Conservation (phyloP, 37 sponge, comb jelly and placozoan genomes). For the Dysidea cf. avara region DNA sequence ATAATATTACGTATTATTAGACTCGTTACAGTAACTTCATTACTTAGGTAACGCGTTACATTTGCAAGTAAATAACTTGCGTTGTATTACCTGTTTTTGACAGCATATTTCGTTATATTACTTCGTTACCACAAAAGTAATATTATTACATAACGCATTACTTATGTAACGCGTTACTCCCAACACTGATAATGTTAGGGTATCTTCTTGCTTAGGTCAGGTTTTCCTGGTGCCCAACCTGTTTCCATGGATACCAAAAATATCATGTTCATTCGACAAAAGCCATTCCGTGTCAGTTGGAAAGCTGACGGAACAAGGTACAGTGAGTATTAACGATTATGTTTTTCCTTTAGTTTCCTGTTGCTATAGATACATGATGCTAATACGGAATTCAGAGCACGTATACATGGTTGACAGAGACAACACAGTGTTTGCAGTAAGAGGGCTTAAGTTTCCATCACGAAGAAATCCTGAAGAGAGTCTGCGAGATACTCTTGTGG, state of each 20-base stretch:
- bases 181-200: background rate
- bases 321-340: too few relatives aligned
- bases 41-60: too few relatives aligned
- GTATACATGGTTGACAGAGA: constrained; percentile 91
- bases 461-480: constrained; percentile 34
- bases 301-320: constrained; percentile 97
- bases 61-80: too few relatives aligned
- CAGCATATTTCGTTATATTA: too few relatives aligned
- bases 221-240: constrained; percentile 95
- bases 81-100: too few relatives aligned
- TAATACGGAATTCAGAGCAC: constrained; percentile 52
- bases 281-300: constrained; percentile 94
- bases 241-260: constrained; percentile 90
- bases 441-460: constrained; percentile 63
- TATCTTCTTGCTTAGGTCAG: constrained; percentile 33
- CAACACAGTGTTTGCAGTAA: constrained; percentile 71
- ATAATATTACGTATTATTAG: too few relatives aligned
- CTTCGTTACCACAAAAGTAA: too few relatives aligned
- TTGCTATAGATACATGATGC: constrained; percentile 79
- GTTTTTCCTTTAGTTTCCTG: background rate
- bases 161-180: too few relatives aligned
- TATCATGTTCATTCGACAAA: constrained; percentile 51
- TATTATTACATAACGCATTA: too few relatives aligned
- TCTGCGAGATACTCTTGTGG: constrained; percentile 77
- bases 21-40: too few relatives aligned